These are phyloP conservation scores for Cercocebus atys DNA, from an alignment of 2,113 vertebrate genomes.

Conservation along the genomic window DNA sequence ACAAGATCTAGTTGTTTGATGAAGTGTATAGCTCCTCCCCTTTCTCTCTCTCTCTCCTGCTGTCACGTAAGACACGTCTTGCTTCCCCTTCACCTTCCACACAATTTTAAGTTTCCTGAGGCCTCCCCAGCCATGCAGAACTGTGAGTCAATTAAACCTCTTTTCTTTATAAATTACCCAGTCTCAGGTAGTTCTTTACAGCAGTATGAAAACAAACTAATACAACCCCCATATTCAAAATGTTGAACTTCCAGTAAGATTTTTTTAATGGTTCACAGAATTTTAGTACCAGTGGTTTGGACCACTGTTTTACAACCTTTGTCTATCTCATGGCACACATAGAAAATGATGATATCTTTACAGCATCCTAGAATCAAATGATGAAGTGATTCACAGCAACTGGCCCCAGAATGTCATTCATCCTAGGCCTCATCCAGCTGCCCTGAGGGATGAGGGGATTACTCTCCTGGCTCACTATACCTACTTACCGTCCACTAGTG, in stretches of 20 bases:
- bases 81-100: too few species aligned
- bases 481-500: fast-evolving
- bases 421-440: not conserved
- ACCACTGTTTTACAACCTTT: not conserved
- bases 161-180: too few species aligned
- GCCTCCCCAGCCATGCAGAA: too few species aligned
- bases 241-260: not conserved
- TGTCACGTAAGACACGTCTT: too few species aligned
- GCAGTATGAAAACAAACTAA: too few species aligned
- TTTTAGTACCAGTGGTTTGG: not conserved
- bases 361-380: not conserved
- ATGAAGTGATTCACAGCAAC: not conserved
- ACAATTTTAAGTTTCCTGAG: too few species aligned
- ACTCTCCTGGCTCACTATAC: fast-evolving
- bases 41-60: too few species aligned
- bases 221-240: not conserved
- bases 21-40: too few species aligned
- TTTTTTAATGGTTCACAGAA: not conserved
- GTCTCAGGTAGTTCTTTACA: too few species aligned
- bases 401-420: not conserved
- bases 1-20: too few species aligned
- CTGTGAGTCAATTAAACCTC: too few species aligned
- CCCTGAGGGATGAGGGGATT: not conserved
- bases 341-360: not conserved
- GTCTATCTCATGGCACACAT: not conserved